phyloP scores from a whole-genome alignment of 2,797 vertebrate genomes.

The Spinus pinus region DNA sequence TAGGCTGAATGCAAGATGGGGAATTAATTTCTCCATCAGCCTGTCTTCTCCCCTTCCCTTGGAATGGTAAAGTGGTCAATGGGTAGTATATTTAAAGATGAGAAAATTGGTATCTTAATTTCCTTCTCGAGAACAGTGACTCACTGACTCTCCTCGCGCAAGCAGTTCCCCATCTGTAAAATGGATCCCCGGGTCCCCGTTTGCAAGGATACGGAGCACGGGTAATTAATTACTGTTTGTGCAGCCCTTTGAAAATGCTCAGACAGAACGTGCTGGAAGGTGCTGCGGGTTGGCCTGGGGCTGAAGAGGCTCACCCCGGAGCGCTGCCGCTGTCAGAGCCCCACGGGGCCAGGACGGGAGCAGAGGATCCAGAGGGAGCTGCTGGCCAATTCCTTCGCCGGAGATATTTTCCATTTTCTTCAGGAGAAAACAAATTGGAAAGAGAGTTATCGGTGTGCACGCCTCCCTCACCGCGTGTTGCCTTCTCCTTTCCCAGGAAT shows the following conservation, averaged over 20 bases:
- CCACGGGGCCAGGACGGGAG: neutral
- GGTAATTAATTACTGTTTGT: conserved; percentile 37
- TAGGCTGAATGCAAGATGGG: neutral
- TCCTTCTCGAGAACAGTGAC: neutral
- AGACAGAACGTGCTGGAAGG: conserved; percentile 46
- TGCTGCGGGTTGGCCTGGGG: conserved; percentile 9
- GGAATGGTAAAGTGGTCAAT: neutral
- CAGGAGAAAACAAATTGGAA: conserved; percentile 35
- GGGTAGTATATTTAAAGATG: neutral
- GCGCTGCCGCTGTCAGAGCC: neutral
- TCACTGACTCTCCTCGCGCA: neutral
- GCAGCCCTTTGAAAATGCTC: conserved; percentile 23
- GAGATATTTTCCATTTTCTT: conserved; percentile 14
- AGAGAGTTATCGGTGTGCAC: neutral
- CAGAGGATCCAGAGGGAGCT: neutral
- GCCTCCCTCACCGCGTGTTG: neutral
- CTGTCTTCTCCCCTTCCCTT: neutral
- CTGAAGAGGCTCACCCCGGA: neutral
- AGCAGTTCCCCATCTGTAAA: conserved; percentile 5
- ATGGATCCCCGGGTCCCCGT: neutral
- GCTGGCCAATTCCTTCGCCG: neutral
- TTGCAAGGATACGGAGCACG: neutral
- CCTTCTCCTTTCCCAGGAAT: neutral
- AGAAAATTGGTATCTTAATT: neutral
- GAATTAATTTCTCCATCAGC: neutral